These are phyloP conservation scores for Peromyscus aztecus DNA, from an alignment of 2,797 vertebrate species.

Conservation along the genomic window DNA sequence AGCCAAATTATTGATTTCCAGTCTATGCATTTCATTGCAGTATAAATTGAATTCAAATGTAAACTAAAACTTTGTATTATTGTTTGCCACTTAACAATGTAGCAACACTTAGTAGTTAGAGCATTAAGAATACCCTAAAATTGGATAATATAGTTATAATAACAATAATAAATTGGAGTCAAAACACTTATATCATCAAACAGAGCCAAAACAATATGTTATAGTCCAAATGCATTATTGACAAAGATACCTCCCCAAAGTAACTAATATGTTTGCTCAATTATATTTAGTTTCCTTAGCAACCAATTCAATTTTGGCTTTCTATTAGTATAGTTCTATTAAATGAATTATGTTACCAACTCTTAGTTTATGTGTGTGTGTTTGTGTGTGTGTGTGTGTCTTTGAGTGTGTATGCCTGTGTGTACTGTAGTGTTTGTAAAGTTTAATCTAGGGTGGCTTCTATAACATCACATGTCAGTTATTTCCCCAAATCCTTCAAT, in stretches of 20 bases:
- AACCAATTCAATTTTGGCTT: constrained; percentile 17
- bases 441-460: constrained; percentile 8
- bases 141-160: not conserved
- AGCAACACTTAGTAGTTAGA: not conserved
- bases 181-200: constrained; percentile 5
- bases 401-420: not conserved
- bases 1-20: not conserved
- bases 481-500: not conserved
- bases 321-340: not conserved
- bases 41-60: not conserved
- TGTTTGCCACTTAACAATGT: not conserved
- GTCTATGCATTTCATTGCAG: not conserved
- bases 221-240: not conserved
- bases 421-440: not conserved
- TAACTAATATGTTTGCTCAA: not conserved
- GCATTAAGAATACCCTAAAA: not conserved
- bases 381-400: not conserved
- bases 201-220: not conserved
- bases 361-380: not conserved
- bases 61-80: not conserved
- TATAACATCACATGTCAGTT: not conserved
- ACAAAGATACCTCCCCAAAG: not conserved
- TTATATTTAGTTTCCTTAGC: not conserved
- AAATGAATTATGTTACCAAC: not conserved
- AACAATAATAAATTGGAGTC: not conserved